Conservation (phyloP, 1,140 invertebrate genomes). For the Halotydeus destructor region DNA sequence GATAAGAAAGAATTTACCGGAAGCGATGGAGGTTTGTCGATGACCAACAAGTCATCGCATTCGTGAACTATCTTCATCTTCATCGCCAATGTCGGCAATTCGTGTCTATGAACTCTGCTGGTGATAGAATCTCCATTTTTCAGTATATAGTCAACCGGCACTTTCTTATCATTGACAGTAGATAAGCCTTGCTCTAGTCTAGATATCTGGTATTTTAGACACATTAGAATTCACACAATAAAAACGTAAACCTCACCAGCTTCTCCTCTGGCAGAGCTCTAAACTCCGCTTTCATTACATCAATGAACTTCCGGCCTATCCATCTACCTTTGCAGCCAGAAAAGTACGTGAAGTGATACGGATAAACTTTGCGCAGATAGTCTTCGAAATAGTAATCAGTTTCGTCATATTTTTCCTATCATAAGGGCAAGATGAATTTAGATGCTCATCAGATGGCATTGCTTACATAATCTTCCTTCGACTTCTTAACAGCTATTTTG, state of each 20-base stretch:
- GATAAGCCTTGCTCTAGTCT: constrained; percentile 73
- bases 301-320: constrained; percentile 79
- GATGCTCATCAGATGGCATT: neutral
- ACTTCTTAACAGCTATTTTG: no score
- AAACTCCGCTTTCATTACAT: constrained; percentile 53
- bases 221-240: constrained; percentile 4
- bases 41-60: constrained; percentile 91
- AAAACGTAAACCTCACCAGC: constrained; percentile 3
- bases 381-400: constrained; percentile 92
- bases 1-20: constrained; percentile 40
- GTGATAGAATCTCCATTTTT: constrained; percentile 84
- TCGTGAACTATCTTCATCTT: constrained; percentile 86
- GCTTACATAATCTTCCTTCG: neutral
- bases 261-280: neutral
- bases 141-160: constrained; percentile 67
- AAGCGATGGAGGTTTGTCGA: constrained; percentile 98
- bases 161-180: constrained; percentile 82
- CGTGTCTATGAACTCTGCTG: constrained; percentile 40
- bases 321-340: constrained; percentile 93
- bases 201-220: constrained; percentile 37
- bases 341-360: constrained; percentile 92
- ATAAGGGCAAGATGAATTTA: neutral
- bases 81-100: constrained; percentile 32
- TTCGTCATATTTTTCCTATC: constrained; percentile 35
- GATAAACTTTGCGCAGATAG: constrained; percentile 89